Conservation (phyloP, 2,888 invertebrate genomes). For the Gastrophysa polygoni region DNA sequence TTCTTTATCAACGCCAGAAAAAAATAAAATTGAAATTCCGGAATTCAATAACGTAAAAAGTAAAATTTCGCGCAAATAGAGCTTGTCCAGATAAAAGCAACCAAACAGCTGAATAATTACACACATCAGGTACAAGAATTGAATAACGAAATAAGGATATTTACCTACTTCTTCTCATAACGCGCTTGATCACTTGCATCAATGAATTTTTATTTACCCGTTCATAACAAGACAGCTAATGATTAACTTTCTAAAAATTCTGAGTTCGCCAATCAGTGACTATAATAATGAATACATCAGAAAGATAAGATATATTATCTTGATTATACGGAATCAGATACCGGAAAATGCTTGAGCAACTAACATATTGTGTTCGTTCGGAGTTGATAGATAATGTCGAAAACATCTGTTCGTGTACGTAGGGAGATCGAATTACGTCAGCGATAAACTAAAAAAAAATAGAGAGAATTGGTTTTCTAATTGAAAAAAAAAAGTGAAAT, state of each 20-base stretch:
- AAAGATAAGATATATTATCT: background rate
- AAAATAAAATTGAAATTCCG: too few relatives aligned
- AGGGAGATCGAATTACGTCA: background rate
- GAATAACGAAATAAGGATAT: slow-evolving; percentile 10
- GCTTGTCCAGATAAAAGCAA: too few relatives aligned
- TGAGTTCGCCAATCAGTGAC: slow-evolving; percentile 12
- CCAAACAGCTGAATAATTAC: too few relatives aligned
- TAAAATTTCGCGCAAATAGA: background rate
- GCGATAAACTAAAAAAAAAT: too few relatives aligned
- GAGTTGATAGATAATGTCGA: background rate
- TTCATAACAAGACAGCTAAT: slow-evolving; percentile 9
- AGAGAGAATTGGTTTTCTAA: too few relatives aligned
- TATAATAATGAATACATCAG: slow-evolving; percentile 4
- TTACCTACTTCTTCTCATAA: slow-evolving; percentile 12
- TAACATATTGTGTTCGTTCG: background rate
- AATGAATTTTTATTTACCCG: slow-evolving; percentile 5
- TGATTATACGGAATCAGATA: background rate
- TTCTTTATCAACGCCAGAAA: too few relatives aligned
- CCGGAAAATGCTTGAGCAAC: background rate
- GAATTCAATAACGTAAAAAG: too few relatives aligned
- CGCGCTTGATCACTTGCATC: slow-evolving; percentile 6
- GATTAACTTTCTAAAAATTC: slow-evolving; percentile 22
- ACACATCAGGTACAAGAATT: too few relatives aligned
- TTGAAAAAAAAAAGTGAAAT: too few relatives aligned
- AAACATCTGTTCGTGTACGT: background rate